A percentile compares a stretch with the other conserved stretches of the same genome.
phyloP scores from a whole-genome alignment of 2,113 vertebrate genomes.

The Xenopus borealis region DNA sequence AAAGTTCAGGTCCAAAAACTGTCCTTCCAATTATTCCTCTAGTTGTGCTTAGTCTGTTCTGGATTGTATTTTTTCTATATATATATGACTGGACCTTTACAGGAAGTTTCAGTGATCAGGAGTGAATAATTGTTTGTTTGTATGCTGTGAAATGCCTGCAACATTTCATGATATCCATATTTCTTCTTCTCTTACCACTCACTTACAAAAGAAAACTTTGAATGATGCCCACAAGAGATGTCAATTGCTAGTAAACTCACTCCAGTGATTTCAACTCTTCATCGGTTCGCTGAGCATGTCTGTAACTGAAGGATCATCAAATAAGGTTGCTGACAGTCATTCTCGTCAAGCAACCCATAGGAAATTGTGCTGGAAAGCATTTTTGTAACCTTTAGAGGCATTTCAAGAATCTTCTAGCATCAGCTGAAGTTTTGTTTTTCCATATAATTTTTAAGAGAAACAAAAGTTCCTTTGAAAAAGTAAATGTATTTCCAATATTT shows the following conservation, averaged over 20 bases:
- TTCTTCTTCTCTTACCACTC: constrained; percentile 17
- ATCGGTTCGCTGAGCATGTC: constrained; percentile 46
- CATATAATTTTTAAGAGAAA: constrained; percentile 7
- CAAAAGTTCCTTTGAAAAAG: constrained; percentile 13
- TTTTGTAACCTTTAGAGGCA: constrained; percentile 43
- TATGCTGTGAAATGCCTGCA: constrained; percentile 19
- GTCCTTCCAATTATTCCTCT: not conserved
- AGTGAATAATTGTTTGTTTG: constrained; percentile 38
- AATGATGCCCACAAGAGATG: constrained; percentile 46
- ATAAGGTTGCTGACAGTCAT: constrained; percentile 46
- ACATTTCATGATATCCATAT: constrained; percentile 38
- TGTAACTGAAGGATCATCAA: constrained; percentile 46
- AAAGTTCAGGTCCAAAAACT: not conserved
- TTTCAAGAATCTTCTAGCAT: constrained; percentile 42
- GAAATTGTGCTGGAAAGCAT: constrained; percentile 43
- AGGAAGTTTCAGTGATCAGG: constrained; percentile 25
- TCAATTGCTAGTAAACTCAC: constrained; percentile 46
- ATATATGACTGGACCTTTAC: not conserved
- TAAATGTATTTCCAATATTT: not conserved
- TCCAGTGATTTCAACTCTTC: constrained; percentile 46
- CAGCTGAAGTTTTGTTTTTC: constrained; percentile 22
- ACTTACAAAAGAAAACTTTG: constrained; percentile 40
- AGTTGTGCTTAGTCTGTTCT: not conserved
- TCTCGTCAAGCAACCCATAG: constrained; percentile 36
- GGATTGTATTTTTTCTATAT: not conserved